A percentile compares a stretch with the other conserved stretches of the same genome.
Evolutionary conservation across 92 coral and sea anemone genomes (phyloP).

Genomic region (Porites lobata): DNA sequence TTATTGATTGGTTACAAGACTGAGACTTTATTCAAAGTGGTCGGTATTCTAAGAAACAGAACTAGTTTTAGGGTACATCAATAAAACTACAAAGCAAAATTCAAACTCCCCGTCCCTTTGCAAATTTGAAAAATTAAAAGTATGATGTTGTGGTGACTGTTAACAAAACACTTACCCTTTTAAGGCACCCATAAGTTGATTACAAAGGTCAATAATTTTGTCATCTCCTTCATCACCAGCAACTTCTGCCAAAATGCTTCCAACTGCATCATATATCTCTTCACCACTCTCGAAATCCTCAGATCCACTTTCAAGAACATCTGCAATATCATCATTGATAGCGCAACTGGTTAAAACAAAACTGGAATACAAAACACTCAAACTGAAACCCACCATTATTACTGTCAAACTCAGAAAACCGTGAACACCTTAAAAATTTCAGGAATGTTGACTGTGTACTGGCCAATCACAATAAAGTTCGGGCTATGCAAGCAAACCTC

Average conservation of each 20-base stretch:
- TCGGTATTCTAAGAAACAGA: too few relatives aligned
- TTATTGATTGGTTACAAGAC: too few relatives aligned
- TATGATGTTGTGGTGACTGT: not conserved
- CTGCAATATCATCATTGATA: conserved; percentile 31
- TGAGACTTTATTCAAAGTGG: too few relatives aligned
- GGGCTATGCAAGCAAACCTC: too few relatives aligned
- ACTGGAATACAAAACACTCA: not conserved
- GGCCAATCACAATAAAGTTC: too few relatives aligned
- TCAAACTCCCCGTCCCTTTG: too few relatives aligned
- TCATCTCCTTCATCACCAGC: conserved; percentile 70
- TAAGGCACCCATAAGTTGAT: conserved; percentile 67
- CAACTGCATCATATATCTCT: conserved; percentile 87
- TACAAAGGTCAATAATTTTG: conserved; percentile 67
- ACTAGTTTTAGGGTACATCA: too few relatives aligned
- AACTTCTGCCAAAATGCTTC: conserved; percentile 81
- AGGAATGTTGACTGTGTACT: too few relatives aligned
- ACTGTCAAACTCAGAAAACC: too few relatives aligned
- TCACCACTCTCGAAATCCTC: conserved; percentile 90
- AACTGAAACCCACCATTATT: not conserved
- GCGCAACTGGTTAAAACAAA: not conserved
- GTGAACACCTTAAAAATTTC: too few relatives aligned
- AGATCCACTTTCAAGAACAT: conserved; percentile 72
- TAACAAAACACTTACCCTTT: conserved; percentile 55
- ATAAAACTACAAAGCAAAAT: too few relatives aligned
- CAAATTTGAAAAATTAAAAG: too few relatives aligned